Evolutionary conservation across 2,888 invertebrate genomes (phyloP).

Genomic region (Tachina fera): DNA sequence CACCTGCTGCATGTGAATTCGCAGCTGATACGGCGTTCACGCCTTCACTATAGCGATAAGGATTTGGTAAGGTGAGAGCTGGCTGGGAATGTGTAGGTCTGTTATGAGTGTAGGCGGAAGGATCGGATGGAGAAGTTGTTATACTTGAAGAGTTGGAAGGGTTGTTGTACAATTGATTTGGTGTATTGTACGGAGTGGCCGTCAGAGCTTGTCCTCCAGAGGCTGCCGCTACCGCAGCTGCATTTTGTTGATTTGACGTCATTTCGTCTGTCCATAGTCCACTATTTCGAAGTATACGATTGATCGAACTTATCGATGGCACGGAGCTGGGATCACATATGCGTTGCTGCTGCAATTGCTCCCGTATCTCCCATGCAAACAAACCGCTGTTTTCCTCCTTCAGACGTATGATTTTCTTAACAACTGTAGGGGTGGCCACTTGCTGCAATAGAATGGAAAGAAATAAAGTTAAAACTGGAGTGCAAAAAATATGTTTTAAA

Average conservation of each 20-base stretch:
- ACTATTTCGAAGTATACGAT: constrained; percentile 94
- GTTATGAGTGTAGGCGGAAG: constrained; percentile 68
- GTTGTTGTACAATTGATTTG: constrained; percentile 56
- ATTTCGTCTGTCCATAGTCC: constrained; percentile 90
- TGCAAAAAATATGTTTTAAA: constrained; percentile 32
- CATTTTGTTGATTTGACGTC: constrained; percentile 82
- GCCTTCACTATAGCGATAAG: constrained; percentile 63
- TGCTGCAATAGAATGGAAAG: constrained; percentile 86
- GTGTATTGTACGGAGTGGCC: constrained; percentile 32
- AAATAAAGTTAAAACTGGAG: constrained; percentile 10
- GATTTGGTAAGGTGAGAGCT: constrained; percentile 53
- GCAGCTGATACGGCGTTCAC: constrained; percentile 32
- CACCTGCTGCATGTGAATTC: neutral
- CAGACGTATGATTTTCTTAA: constrained; percentile 95
- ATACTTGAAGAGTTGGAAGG: constrained; percentile 39
- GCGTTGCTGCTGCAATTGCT: constrained; percentile 93
- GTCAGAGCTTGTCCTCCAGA: constrained; percentile 44
- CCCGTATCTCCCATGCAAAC: constrained; percentile 98
- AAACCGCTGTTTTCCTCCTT: constrained; percentile 98
- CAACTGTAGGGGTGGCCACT: constrained; percentile 98
- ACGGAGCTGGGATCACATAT: constrained; percentile 95
- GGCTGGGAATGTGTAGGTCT: constrained; percentile 58
- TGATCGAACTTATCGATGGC: constrained; percentile 97
- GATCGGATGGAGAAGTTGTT: constrained; percentile 66
- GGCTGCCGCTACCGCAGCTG: constrained; percentile 77